phyloP scores from a whole-genome alignment of 2,888 invertebrate species.

The Cryptocephalus primarius region DNA sequence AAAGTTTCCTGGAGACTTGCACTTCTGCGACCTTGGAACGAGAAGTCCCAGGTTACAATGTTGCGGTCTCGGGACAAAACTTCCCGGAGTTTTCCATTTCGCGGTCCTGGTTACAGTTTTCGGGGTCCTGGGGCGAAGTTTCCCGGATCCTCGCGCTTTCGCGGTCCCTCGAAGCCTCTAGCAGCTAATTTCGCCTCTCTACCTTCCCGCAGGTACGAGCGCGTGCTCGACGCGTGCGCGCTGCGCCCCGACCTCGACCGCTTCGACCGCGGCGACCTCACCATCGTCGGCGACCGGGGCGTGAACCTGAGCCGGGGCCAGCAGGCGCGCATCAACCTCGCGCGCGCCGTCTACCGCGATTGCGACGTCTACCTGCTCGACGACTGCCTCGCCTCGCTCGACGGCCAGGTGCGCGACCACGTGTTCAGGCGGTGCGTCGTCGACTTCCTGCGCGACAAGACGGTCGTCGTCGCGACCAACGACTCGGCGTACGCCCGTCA shows the following conservation, averaged over 20 bases:
- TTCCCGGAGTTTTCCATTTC: no score
- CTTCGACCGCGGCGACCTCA: constrained; percentile 33
- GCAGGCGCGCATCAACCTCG: constrained; percentile 26
- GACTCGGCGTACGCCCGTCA: constrained; percentile 22
- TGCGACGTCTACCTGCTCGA: constrained; percentile 27
- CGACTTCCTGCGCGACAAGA: constrained; percentile 23
- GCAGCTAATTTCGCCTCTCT: no score
- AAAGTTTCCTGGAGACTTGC: no score
- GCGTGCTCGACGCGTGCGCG: constrained; percentile 35
- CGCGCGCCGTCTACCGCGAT: constrained; percentile 24
- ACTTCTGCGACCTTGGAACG: no score
- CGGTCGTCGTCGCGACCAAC: constrained; percentile 24
- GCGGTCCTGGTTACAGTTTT: no score
- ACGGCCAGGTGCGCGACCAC: constrained; percentile 19
- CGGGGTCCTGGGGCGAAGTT: no score
- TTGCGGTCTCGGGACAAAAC: no score
- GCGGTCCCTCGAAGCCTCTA: no score
- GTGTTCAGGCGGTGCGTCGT: constrained; percentile 24
- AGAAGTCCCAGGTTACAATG: no score
- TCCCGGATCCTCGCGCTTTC: no score
- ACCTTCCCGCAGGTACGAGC: constrained; percentile 20
- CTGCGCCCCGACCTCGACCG: constrained; percentile 41
- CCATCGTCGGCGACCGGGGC: constrained; percentile 52
- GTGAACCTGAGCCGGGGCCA: constrained; percentile 52
- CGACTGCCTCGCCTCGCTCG: constrained; percentile 24